Evolutionary conservation across 2,888 invertebrate genomes (phyloP), one percentile per base, ranked within the genome.

Genomic region (Proisotoma minuta): DNA sequence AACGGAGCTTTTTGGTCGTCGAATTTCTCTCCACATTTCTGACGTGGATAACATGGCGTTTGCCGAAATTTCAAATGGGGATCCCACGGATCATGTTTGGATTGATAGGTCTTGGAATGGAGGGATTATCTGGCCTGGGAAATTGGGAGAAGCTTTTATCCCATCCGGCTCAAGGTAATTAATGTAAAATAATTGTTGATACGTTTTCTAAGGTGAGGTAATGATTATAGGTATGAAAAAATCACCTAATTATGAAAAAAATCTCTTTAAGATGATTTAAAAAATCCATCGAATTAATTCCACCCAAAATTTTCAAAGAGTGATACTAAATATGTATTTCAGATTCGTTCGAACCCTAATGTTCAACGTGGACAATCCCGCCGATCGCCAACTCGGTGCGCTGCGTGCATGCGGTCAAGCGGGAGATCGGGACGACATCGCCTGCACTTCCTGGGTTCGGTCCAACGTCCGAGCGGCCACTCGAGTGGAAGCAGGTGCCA

Each of bases 1-100:
- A 1, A 53, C 48, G 0, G 64, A 63, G 34, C 43, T 69, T 5
- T 67, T 60, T 43, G 62, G 57, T 8, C 60, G 73, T n/a, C 49
- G 24, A 12, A 62, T 73, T 8, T 29, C 40, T 2, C 63, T 73
- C 3, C 50, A 28, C 27, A 60, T 73, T 43, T 70, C 71, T 1
- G 70, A 73, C 49, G 39, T 10, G 0, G 69, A 69, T 29, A 71
- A 70, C 52, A 71, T 70, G 70, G 73, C 58, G 1, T 71, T 59
- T 43, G 71, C 54, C 0, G 50, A 40, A 20, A 65, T 71, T 29
- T 58, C 57, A 26, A 69, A 68, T 43, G 73, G 71, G 0, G 43
- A 58, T 52, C 47, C 60, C 2, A 51, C 43, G 0, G 72, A 72
- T 27, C 65, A 68, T 53, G 39, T 71, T 8, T 73, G 73, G 73